Conservation (phyloP, 1,140 invertebrate genomes). For the Chrysomallon squamiferum region DNA sequence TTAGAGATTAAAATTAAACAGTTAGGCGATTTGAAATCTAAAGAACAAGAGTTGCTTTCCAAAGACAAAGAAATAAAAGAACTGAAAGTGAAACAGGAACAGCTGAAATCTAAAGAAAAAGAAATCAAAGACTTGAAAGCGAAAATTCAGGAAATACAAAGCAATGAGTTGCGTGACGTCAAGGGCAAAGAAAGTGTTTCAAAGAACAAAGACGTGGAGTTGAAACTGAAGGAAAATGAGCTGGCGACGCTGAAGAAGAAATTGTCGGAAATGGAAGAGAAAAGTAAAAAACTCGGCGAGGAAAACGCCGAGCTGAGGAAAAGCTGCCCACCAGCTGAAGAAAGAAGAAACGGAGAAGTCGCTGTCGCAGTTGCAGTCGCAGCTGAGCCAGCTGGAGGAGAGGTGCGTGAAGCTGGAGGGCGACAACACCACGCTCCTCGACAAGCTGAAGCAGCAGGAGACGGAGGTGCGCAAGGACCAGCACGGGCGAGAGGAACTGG, state of each 20-base stretch:
- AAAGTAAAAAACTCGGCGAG: constrained; percentile 21
- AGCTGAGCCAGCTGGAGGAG: constrained; percentile 38
- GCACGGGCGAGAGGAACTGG: constrained; percentile 19
- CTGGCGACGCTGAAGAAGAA: constrained; percentile 40
- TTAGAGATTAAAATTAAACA: not conserved
- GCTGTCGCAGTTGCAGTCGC: constrained; percentile 21
- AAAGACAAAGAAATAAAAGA: constrained; percentile 2
- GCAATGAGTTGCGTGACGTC: not conserved
- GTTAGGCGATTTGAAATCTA: constrained; percentile 10
- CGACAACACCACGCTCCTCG: constrained; percentile 41
- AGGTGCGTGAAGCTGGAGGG: constrained; percentile 37
- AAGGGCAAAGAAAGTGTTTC: constrained; percentile 17
- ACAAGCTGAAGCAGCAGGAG: constrained; percentile 40
- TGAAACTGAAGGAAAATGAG: constrained; percentile 11
- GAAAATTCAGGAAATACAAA: not conserved
- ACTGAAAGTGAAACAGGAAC: not conserved
- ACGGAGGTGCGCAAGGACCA: constrained; percentile 10
- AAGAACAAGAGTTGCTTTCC: constrained; percentile 1
- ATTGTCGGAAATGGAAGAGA: constrained; percentile 33
- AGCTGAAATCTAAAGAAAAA: not conserved
- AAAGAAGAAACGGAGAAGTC: constrained; percentile 28
- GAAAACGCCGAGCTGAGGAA: constrained; percentile 12
- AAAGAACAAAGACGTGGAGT: not conserved
- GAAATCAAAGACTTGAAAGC: constrained; percentile 1
- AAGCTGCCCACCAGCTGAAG: constrained; percentile 16